phyloP scores from a whole-genome alignment of 2,113 vertebrate species.

The Daubentonia madagascariensis region DNA sequence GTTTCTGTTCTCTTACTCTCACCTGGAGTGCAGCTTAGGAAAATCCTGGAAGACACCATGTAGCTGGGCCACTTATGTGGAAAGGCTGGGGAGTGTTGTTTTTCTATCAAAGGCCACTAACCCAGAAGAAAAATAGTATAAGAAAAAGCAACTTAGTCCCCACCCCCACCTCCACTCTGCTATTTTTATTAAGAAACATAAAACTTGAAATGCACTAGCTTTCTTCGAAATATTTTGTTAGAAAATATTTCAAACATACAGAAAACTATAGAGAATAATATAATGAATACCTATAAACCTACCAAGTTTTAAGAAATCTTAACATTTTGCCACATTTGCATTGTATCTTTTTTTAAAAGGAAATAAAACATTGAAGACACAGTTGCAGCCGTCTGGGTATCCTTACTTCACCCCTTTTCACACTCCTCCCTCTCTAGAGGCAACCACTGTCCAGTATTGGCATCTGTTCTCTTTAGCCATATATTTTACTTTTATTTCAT shows the following conservation, averaged over 20 bases:
- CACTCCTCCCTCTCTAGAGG: not conserved
- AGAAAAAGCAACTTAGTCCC: not conserved
- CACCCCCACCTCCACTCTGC: too few species aligned
- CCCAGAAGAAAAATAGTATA: not conserved
- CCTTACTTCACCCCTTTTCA: too few species aligned
- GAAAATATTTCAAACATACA: not conserved
- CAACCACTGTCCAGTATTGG: not conserved
- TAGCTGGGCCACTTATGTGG: not conserved
- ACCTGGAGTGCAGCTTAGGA: not conserved
- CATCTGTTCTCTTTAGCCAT: not conserved
- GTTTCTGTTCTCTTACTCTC: not conserved
- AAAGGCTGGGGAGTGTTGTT: not conserved
- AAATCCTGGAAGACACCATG: not conserved
- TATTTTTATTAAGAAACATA: not conserved
- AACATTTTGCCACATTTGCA: not conserved
- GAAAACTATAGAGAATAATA: not conserved
- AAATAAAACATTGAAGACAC: not conserved
- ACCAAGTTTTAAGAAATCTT: not conserved
- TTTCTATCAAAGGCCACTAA: not conserved
- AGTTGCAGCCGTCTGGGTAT: not conserved
- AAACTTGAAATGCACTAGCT: not conserved
- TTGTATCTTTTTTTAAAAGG: not conserved
- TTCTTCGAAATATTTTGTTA: not conserved
- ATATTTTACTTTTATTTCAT: not conserved
- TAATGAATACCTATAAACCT: not conserved